phyloP scores from a whole-genome alignment of 2,888 invertebrate species.

The Rosalia funebris region DNA sequence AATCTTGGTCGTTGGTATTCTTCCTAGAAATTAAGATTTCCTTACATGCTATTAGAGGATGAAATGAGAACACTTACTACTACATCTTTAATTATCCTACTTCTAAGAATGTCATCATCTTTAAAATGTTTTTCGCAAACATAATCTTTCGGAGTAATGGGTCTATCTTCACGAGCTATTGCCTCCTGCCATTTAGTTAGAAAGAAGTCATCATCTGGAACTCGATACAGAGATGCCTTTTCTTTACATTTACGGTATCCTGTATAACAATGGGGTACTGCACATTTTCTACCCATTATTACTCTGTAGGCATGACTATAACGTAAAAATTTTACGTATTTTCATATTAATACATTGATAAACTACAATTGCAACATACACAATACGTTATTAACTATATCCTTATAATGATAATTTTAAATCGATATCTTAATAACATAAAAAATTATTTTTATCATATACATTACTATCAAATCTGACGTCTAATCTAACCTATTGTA shows the following conservation, averaged over 20 bases:
- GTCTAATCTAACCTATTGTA: no score
- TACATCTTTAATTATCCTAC: slow-evolving; percentile 37
- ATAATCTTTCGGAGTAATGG: slow-evolving; percentile 42
- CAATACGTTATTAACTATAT: no score
- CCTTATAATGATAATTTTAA: no score
- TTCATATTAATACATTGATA: no score
- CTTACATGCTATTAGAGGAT: neutral
- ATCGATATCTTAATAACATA: no score
- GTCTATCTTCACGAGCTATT: slow-evolving; percentile 43
- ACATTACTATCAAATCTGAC: no score
- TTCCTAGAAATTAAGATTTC: slow-evolving; percentile 34
- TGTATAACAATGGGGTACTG: slow-evolving; percentile 44
- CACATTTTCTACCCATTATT: slow-evolving; percentile 43
- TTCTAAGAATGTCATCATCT: slow-evolving; percentile 39
- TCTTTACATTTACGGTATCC: slow-evolving; percentile 43
- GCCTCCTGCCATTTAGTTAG: slow-evolving; percentile 44
- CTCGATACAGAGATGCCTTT: slow-evolving; percentile 39
- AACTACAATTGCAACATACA: no score
- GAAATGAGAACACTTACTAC: slow-evolving; percentile 28
- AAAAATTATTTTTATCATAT: no score
- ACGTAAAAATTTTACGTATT: no score
- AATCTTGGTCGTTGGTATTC: slow-evolving; percentile 41
- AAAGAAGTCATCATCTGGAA: slow-evolving; percentile 43
- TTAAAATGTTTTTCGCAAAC: slow-evolving; percentile 45
- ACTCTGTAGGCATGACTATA: no score